Percentiles rank a stretch among this genome's conserved stretches.
phyloP scores from a whole-genome alignment of 1,140 invertebrate species.

The Uloborus diversus region DNA sequence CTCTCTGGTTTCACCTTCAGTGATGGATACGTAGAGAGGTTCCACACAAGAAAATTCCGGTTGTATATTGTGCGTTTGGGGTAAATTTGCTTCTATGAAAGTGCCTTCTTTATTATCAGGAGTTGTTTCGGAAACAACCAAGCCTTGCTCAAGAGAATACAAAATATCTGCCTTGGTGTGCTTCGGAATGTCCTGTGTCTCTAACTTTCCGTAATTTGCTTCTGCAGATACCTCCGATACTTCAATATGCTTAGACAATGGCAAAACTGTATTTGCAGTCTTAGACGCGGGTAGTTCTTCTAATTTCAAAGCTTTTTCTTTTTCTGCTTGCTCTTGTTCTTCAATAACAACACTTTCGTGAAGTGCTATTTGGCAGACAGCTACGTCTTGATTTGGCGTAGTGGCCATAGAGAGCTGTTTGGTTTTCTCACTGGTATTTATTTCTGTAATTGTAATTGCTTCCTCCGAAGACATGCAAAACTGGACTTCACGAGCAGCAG shows the following conservation, averaged over 20 bases:
- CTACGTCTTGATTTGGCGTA: constrained; percentile 22
- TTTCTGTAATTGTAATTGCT: constrained; percentile 46
- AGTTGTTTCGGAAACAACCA: constrained; percentile 49
- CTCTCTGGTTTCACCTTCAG: constrained; percentile 45
- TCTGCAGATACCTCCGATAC: constrained; percentile 50
- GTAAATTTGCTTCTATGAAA: constrained; percentile 18
- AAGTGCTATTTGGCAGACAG: constrained; percentile 33
- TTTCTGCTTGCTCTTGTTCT: constrained; percentile 48
- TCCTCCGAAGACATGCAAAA: constrained; percentile 20
- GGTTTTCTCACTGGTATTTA: constrained; percentile 23
- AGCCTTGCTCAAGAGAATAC: constrained; percentile 11
- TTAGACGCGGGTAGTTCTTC: constrained; percentile 31
- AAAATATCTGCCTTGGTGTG: constrained; percentile 20
- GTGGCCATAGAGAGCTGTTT: constrained; percentile 24
- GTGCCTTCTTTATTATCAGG: constrained; percentile 28
- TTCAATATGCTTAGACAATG: constrained; percentile 37
- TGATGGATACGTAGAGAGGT: constrained; percentile 41
- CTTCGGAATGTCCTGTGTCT: constrained; percentile 23
- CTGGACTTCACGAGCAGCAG: constrained; percentile 58
- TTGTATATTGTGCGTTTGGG: constrained; percentile 27
- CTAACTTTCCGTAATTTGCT: constrained; percentile 23
- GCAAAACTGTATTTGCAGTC: constrained; percentile 32
- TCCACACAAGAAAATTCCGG: constrained; percentile 39
- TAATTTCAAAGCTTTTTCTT: constrained; percentile 36
- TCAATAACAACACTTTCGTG: constrained; percentile 56